phyloP scores from a whole-genome alignment of 2,797 vertebrate species.

The Aselliscus stoliczkanus region DNA sequence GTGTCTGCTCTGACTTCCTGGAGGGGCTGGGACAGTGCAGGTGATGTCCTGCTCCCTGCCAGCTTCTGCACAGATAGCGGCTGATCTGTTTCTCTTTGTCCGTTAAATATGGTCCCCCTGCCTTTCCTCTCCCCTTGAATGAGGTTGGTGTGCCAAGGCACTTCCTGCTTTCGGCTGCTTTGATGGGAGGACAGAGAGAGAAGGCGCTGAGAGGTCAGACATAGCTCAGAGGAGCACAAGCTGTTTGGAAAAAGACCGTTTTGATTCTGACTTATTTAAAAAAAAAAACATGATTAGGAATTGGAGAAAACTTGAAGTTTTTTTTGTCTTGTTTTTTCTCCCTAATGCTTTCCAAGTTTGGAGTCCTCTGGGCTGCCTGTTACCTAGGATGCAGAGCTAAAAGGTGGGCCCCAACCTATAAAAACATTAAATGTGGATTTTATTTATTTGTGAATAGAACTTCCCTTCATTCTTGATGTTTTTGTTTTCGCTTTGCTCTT shows the following conservation, averaged over 20 bases:
- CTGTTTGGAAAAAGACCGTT: slow-evolving; percentile 46
- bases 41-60: slow-evolving; percentile 42
- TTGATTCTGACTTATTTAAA: slow-evolving; percentile 25
- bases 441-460: slow-evolving; percentile 15
- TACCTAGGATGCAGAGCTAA: slow-evolving; percentile 16
- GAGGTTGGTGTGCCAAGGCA: slow-evolving; percentile 66
- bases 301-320: slow-evolving; percentile 11
- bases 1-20: background rate
- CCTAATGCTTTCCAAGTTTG: slow-evolving; percentile 24
- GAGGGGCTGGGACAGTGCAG: background rate
- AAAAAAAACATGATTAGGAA: slow-evolving; percentile 56
- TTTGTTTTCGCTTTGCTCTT: slow-evolving; percentile 48
- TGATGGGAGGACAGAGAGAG: background rate
- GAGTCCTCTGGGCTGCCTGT: background rate
- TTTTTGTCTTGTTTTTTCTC: slow-evolving; percentile 10
- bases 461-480: background rate
- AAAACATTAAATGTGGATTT: slow-evolving; percentile 45
- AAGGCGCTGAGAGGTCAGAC: slow-evolving; percentile 21
- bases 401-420: slow-evolving; percentile 28
- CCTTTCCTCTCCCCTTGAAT: slow-evolving; percentile 62
- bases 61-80: background rate
- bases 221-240: background rate
- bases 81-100: slow-evolving; percentile 73
- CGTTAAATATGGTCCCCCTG: slow-evolving; percentile 70
- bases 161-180: slow-evolving; percentile 67